Evolutionary conservation across 1,140 invertebrate genomes (phyloP), one percentile per base, ranked within the genome.

Genomic region (Trichomalopsis sarcophagae): DNA sequence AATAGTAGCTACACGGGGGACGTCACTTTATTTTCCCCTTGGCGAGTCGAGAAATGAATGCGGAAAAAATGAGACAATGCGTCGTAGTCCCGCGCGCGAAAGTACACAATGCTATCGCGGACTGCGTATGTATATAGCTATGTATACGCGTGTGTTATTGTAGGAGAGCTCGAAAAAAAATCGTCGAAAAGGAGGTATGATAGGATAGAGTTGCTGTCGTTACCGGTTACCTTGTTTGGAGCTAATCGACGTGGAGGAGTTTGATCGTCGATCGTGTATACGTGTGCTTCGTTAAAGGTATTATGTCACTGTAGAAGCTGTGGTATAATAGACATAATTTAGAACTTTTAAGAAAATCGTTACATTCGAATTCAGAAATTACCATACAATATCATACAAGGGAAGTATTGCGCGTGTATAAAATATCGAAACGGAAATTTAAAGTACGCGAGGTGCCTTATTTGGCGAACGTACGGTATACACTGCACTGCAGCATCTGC

Each of bases 381-480:
- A 75, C n/a, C 47, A 82, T 82, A 75, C 71, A 82, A 82, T 82
- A 75, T 62, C 55, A 74, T 62, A 27, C 27, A 62, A 62, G 55
- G 2, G 55, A n/a, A n/a, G 17, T 27, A 27, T n/a, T 62, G 17
- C 21, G 7, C 6, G 17, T n/a, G 27, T 3, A 30, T 30, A 9
- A 30, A 14, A 40, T 69, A 79, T 62, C 40, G 68, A 17, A 50
- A 33, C 23, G 55, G n/a, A 81, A 73, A 71, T 81, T 71, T 9
- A 80, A 71, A 81, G 71, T 33, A 50, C 13, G n/a, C 44, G 11
- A 73, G 71, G 7, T 27, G 27, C 30, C 27, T 81, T 73, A 73
- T 81, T 71, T 30, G 40, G 62, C 21, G 2, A n/a, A 23, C 21
- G 17, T 3, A 23, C 78, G 9, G 40, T 69, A 66, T 68, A 40